Base-by-base conservation (phyloP, 1,140 invertebrate species). In the Dysdera silvatica region DNA sequence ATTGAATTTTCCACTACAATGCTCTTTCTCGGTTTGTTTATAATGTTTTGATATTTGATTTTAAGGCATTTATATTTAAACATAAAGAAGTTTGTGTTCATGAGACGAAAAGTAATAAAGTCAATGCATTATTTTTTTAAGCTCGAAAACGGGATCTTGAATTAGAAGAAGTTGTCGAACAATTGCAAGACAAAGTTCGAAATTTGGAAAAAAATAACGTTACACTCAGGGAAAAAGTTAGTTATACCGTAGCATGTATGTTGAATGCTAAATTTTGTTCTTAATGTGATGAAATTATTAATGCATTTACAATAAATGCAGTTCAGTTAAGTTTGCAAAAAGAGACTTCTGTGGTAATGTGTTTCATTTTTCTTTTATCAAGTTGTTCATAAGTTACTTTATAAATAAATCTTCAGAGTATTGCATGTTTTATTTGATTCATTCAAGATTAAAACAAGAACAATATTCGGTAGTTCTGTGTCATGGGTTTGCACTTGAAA, bases 211-310 rank as follows among this genome's bases (percentile, higher is more conserved):
- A 74, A 67, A 69, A 76, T 48, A 78, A 78, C 68, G 37, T 54
- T 51, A 73, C 74, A 28, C 66, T 78, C 4, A 75, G 71, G 68
- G 78, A 80, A 66, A 79, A 78, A 67, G 75, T 78, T 65, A 61
- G 29, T 54, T 49, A 43, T 6, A 32, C 14, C 8, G 18, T n/a
- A n/a, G n/a, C 1, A 1, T n/a, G 14, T 54, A 31, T 32, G 10
- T 10, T 54, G 26, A 33, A 26, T 18, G 2, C 3, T 4, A 5
- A 33, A 52, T 47, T 45, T 59, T 16, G n/a, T 14, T 14, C 26
- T 31, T 10, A 47, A 7, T 5, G 24, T 40, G 12, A 24, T 55
- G 3, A 41, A 8, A 45, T 10, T 45, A 6, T 40, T 14, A n/a
- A 40, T 37, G 2, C 2, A 31, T 16, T 29, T 14, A 37, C 35